Evolutionary conservation across 2,888 invertebrate species (phyloP), one percentile per base, ranked within the genome.

Genomic region (Pecten maximus): DNA sequence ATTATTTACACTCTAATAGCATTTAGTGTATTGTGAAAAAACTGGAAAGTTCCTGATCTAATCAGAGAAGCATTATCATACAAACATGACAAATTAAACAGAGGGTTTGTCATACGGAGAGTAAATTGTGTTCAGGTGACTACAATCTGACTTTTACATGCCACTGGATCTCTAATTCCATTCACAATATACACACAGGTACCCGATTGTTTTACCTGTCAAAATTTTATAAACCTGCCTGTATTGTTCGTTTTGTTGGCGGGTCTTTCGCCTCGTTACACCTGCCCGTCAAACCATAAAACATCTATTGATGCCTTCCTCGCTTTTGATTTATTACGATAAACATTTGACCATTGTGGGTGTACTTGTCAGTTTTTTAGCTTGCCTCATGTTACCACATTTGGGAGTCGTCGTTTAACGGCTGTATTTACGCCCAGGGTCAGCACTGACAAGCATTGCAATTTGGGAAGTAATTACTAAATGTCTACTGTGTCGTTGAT

Each of bases 241-340:
- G 35, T 35, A 74, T 74, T 74, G 74, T 74, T 4, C 4, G 74
- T 23, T 74, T 74, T 74, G 74, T 74, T 19, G 6, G 28, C 74
- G 28, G 28, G 74, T 28, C 28, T 74, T 74, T 74, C 23, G 74
- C 74, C 74, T 74, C 74, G 35, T 74, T 74, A 74, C 74, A 74
- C 74, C 74, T 35, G 74, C 74, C 74, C 74, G 35, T 74, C 74
- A 74, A 74, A 74, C 74, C 74, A 74, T 74, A 74, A 74, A 74
- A 74, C 74, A 35, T 28, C 74, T 74, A 74, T 74, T 74, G 74
- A 74, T 74, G 23, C 74, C 35, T 35, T 74, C 74, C 35, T 74
- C 28, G 74, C 74, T 74, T 74, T 74, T 74, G 74, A 74, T 74
- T 74, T 74, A 74, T 74, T 74, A 74, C 74, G 74, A 74, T 74